Evolutionary conservation across 1,140 invertebrate species (phyloP).

Genomic region (Lepidostoma basale): DNA sequence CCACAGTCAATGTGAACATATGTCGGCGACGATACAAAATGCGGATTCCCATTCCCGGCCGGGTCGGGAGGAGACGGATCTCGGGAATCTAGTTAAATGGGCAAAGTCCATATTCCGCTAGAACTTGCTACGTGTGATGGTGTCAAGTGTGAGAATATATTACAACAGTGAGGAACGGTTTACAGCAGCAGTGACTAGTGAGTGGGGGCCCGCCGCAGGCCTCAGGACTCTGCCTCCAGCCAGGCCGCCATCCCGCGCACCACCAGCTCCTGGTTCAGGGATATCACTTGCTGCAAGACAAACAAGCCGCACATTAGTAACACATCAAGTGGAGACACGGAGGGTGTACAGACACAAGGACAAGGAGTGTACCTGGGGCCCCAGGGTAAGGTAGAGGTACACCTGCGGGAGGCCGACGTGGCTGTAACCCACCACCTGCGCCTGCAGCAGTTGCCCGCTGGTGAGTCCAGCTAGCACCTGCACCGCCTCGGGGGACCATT

Average conservation of each 20-base stretch:
- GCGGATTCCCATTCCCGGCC: too few relatives aligned
- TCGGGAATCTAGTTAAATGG: too few relatives aligned
- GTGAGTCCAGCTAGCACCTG: conserved; percentile 78
- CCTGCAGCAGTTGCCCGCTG: conserved; percentile 80
- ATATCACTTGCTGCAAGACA: conserved; percentile 68
- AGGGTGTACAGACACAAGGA: neutral
- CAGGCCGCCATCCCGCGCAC: conserved; percentile 70
- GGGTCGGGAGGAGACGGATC: too few relatives aligned
- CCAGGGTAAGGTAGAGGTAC: conserved; percentile 75
- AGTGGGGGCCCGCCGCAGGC: conserved; percentile 40
- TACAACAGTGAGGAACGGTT: conserved; percentile 30
- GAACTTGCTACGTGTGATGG: too few relatives aligned
- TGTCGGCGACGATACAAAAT: too few relatives aligned
- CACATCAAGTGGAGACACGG: neutral
- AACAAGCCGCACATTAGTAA: conserved; percentile 21
- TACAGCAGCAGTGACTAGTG: conserved; percentile 37
- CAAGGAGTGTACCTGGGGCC: conserved; percentile 65
- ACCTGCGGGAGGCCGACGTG: conserved; percentile 77
- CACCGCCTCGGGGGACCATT: conserved; percentile 78
- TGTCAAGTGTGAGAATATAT: conserved; percentile 1
- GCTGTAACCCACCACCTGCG: conserved; percentile 83
- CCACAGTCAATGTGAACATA: too few relatives aligned
- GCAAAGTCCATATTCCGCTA: too few relatives aligned
- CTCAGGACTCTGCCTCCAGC: conserved; percentile 59
- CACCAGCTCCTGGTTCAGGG: conserved; percentile 71